These are phyloP conservation scores for Oreocharis arfaki DNA, from an alignment of 2,113 vertebrate species.

Conservation along the genomic window DNA sequence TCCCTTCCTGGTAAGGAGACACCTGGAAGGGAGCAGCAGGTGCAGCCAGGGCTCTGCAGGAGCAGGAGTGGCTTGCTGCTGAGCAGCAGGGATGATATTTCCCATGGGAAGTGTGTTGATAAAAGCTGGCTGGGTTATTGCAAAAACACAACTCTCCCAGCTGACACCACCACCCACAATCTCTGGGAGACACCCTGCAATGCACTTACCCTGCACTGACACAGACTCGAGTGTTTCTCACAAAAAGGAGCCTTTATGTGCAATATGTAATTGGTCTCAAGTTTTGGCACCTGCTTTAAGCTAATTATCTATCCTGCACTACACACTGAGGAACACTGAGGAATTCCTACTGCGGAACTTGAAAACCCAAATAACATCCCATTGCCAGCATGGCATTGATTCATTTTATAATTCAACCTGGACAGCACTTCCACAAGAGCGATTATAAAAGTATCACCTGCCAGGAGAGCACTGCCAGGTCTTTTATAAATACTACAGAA, in stretches of 20 bases:
- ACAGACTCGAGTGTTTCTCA: background rate
- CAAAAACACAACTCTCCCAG: background rate
- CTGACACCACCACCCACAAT: background rate
- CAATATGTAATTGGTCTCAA: background rate
- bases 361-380: background rate
- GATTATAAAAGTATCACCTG: background rate
- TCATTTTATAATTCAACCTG: conserved; percentile 22
- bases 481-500: conserved; percentile 27
- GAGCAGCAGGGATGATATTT: background rate
- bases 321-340: background rate
- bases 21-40: background rate
- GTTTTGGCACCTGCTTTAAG: background rate
- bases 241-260: background rate
- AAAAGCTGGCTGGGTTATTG: background rate
- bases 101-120: background rate
- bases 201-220: background rate
- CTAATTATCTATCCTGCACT: background rate
- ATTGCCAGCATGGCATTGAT: background rate
- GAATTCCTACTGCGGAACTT: background rate
- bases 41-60: background rate
- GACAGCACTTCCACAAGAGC: conserved; percentile 5
- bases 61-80: background rate
- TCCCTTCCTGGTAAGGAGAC: background rate
- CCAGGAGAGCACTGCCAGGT: background rate
- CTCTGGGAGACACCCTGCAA: background rate